A percentile compares a stretch with the other conserved stretches of the same genome.
These are phyloP conservation scores for Syrrhaptes paradoxus DNA, from an alignment of 2,113 vertebrate genomes.

Conservation along the genomic window DNA sequence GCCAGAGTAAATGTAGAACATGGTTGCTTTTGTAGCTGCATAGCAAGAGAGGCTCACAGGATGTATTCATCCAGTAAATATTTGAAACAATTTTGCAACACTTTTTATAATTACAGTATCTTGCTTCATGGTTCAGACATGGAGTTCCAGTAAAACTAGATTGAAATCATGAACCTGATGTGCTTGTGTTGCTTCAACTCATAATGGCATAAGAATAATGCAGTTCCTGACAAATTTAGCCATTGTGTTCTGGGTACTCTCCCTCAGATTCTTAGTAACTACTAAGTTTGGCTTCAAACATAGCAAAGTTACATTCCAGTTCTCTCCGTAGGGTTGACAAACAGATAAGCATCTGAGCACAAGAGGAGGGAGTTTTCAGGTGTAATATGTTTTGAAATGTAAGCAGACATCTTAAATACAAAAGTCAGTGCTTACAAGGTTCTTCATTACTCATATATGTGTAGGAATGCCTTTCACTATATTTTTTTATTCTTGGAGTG, in stretches of 20 bases:
- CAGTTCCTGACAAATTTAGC: neutral
- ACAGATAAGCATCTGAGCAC: neutral
- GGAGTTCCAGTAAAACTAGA: neutral
- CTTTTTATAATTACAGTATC: neutral
- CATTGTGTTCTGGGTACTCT: neutral
- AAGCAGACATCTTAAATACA: neutral
- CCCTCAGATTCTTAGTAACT: neutral
- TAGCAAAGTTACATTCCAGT: neutral
- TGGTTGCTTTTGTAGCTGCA: neutral
- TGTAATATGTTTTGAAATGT: neutral
- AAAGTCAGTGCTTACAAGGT: neutral
- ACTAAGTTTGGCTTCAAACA: neutral
- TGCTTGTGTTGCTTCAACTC: neutral
- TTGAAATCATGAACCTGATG: neutral
- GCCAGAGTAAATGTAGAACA: neutral
- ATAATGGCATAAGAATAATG: neutral
- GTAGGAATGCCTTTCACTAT: neutral
- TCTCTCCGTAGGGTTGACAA: neutral
- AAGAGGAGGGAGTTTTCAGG: neutral
- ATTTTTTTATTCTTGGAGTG: neutral
- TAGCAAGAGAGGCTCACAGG: neutral
- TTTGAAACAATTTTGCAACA: neutral
- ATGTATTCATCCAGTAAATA: neutral
- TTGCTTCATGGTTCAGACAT: neutral
- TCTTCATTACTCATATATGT: neutral